Conservation (phyloP, 2,888 invertebrate genomes). For the Eupithecia subumbrata region DNA sequence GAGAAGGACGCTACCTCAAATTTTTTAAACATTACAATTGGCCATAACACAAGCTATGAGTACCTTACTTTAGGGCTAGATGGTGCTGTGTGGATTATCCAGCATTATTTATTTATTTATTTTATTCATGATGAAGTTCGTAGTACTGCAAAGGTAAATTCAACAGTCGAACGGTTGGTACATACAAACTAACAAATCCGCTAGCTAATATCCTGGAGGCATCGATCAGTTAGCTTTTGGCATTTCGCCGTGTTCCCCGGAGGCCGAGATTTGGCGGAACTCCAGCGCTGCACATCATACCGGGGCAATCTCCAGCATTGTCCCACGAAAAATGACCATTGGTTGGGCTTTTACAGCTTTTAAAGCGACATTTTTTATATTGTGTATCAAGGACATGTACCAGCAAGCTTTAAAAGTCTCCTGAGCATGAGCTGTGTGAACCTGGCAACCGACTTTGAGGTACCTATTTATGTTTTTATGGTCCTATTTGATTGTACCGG, state of each 20-base stretch:
- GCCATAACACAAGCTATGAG: too few relatives aligned
- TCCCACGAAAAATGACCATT: slow-evolving; percentile 54
- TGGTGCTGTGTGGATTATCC: too few relatives aligned
- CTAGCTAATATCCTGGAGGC: slow-evolving; percentile 59
- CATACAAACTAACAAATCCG: slow-evolving; percentile 47
- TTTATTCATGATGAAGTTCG: too few relatives aligned
- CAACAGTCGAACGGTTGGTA: slow-evolving; percentile 28
- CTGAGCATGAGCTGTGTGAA: too few relatives aligned
- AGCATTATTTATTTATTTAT: too few relatives aligned
- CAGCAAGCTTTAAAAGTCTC: neutral
- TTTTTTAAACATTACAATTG: too few relatives aligned
- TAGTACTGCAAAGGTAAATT: neutral
- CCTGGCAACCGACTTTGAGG: too few relatives aligned
- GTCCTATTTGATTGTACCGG: too few relatives aligned
- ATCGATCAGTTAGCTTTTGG: slow-evolving; percentile 65
- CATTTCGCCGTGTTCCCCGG: slow-evolving; percentile 55
- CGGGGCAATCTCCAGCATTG: slow-evolving; percentile 60
- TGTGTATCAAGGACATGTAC: neutral
- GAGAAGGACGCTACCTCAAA: too few relatives aligned
- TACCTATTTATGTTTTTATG: too few relatives aligned
- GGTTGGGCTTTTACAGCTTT: slow-evolving; percentile 25
- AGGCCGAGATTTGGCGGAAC: slow-evolving; percentile 58
- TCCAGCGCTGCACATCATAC: slow-evolving; percentile 61
- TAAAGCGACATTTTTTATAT: slow-evolving; percentile 12
- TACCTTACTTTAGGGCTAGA: too few relatives aligned